Conservation (phyloP, 2,797 vertebrate genomes). For the Pagetopsis macropterus region DNA sequence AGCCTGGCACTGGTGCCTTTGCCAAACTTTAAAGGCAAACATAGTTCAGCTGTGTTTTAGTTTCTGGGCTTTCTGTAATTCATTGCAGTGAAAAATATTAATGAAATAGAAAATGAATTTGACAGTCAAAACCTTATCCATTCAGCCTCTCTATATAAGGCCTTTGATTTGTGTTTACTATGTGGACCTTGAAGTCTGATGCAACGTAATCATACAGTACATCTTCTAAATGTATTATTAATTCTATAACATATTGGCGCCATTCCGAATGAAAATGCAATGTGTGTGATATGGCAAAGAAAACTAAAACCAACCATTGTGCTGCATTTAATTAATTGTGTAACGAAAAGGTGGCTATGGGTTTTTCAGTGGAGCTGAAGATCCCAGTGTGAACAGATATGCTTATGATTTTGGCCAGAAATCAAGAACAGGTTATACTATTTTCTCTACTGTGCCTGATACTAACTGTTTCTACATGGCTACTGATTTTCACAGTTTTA, state of each 20-base stretch:
- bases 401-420: conserved; percentile 13
- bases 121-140: conserved; percentile 5
- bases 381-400: conserved; percentile 20
- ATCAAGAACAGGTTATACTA: conserved; percentile 2
- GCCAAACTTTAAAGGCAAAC: conserved; percentile 38
- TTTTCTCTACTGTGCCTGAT: conserved; percentile 10
- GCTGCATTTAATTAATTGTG: conserved; percentile 8
- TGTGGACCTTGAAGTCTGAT: conserved; percentile 2
- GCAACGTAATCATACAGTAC: background rate
- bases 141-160: conserved; percentile 6
- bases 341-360: background rate
- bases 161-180: conserved; percentile 23
- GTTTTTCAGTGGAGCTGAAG: background rate
- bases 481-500: conserved; percentile 14
- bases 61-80: conserved; percentile 22
- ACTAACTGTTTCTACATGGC: background rate
- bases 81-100: background rate
- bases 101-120: conserved; percentile 8
- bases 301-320: background rate
- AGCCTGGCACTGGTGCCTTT: conserved; percentile 16
- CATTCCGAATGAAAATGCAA: conserved; percentile 1
- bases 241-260: background rate
- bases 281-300: background rate
- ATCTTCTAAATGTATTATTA: background rate
- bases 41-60: background rate